Percentiles rank a stretch among this genome's conserved stretches.
phyloP scores from a whole-genome alignment of 2,113 vertebrate genomes.

The Alethe castanea region DNA sequence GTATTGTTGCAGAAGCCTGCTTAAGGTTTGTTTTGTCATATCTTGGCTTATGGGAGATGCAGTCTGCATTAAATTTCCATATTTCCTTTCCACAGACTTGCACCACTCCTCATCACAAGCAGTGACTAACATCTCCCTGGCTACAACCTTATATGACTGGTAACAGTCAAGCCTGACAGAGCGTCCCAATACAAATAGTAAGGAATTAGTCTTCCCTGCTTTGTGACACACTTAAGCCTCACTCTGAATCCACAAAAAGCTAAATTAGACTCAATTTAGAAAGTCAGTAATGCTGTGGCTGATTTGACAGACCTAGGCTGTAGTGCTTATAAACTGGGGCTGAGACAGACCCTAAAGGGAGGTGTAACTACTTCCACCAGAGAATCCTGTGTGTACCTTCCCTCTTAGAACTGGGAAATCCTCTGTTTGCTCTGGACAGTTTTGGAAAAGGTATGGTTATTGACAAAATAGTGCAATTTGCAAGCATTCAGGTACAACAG shows the following conservation, averaged over 20 bases:
- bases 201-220: background rate
- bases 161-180: conserved; percentile 4
- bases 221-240: background rate
- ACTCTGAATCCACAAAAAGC: background rate
- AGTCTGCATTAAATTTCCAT: background rate
- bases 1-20: background rate
- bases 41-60: background rate
- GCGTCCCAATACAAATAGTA: background rate
- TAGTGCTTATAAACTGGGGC: background rate
- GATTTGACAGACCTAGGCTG: background rate
- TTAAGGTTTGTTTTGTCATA: background rate
- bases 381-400: background rate
- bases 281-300: background rate
- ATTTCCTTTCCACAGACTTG: background rate
- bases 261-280: background rate
- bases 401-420: background rate
- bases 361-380: background rate
- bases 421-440: background rate
- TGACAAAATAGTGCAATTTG: background rate
- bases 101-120: background rate
- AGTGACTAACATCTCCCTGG: conserved; percentile 1
- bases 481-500: background rate
- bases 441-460: background rate
- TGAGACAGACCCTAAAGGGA: background rate
- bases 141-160: background rate